phyloP scores from a whole-genome alignment of 2,113 vertebrate genomes.

The Monarcha castaneiventris region DNA sequence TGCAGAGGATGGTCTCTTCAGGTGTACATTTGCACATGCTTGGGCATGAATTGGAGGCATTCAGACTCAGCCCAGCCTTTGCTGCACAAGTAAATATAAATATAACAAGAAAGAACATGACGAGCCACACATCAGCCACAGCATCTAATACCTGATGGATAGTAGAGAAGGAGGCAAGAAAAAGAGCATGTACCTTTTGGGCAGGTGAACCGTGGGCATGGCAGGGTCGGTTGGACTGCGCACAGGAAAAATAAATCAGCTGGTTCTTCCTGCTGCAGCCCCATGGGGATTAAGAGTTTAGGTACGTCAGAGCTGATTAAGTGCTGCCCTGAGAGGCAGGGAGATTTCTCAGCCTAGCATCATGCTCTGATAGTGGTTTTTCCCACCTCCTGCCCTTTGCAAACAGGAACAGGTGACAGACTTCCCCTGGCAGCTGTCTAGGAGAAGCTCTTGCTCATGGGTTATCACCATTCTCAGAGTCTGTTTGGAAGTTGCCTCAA shows the following conservation, averaged over 20 bases:
- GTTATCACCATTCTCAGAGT: not conserved
- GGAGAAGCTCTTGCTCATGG: not conserved
- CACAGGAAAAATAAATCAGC: not conserved
- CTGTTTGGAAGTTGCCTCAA: not conserved
- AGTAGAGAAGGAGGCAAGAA: not conserved
- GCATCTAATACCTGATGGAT: not conserved
- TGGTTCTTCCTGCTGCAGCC: not conserved
- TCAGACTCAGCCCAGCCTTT: not conserved
- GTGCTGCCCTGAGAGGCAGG: not conserved
- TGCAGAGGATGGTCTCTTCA: slow-evolving; percentile 35
- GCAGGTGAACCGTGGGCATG: not conserved
- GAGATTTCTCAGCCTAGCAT: not conserved
- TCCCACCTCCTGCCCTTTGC: not conserved
- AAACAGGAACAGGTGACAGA: not conserved
- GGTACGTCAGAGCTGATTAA: slow-evolving; percentile 25
- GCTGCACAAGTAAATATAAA: not conserved
- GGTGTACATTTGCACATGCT: slow-evolving; percentile 46
- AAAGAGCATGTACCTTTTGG: slow-evolving; percentile 12
- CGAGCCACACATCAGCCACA: not conserved
- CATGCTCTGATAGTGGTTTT: not conserved
- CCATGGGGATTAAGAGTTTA: not conserved
- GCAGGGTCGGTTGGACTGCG: not conserved
- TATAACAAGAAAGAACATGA: slow-evolving; percentile 21
- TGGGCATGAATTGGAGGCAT: slow-evolving; percentile 30
- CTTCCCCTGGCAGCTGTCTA: not conserved